Evolutionary conservation across 2,113 vertebrate species (phyloP).

Genomic region (Etheostoma cragini): DNA sequence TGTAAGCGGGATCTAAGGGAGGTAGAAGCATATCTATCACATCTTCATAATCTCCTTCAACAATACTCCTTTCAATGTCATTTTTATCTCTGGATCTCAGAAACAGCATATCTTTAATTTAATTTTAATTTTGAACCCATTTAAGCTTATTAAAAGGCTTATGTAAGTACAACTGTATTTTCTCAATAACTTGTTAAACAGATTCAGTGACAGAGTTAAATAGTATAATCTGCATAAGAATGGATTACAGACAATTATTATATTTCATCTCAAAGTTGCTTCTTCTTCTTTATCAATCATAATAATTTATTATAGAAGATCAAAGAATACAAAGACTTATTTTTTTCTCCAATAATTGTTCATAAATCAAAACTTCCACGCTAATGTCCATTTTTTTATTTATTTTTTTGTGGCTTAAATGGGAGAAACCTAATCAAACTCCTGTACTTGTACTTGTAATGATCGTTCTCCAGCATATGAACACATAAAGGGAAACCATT

Average conservation of each 20-base stretch:
- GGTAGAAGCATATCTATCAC: too few species aligned
- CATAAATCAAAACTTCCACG: not conserved
- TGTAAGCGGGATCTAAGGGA: too few species aligned
- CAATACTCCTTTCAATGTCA: too few species aligned
- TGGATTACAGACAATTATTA: not conserved
- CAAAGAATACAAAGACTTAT: not conserved
- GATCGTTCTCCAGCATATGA: not conserved
- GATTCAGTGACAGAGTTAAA: not conserved
- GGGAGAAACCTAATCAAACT: not conserved
- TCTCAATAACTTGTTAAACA: not conserved
- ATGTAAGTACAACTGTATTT: not conserved
- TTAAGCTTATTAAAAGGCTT: not conserved
- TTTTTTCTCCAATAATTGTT: not conserved
- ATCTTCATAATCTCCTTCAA: too few species aligned
- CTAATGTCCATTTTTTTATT: not conserved
- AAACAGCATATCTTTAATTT: too few species aligned
- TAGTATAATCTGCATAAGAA: constrained; percentile 1
- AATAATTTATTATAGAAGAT: not conserved
- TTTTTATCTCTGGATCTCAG: too few species aligned
- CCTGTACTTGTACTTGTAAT: not conserved
- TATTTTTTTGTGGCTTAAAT: not conserved
- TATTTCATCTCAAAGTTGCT: not conserved
- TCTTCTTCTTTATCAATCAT: not conserved
- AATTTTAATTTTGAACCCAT: too few species aligned
- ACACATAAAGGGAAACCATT: not conserved